Evolutionary conservation across 2,797 vertebrate species (phyloP).

Genomic region (Mastacembelus armatus): DNA sequence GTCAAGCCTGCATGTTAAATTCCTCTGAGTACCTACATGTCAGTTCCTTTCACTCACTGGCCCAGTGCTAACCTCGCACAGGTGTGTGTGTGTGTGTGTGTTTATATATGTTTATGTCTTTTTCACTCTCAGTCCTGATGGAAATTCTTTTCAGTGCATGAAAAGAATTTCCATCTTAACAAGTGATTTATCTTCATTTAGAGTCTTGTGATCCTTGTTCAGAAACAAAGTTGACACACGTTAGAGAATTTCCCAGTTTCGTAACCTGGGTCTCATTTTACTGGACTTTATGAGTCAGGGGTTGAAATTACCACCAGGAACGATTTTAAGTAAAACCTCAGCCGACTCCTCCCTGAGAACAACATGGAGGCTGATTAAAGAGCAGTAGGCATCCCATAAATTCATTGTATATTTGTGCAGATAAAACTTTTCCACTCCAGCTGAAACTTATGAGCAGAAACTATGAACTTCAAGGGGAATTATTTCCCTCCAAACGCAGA

Average conservation of each 20-base stretch:
- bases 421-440: not conserved
- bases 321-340: not conserved
- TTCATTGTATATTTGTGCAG: not conserved
- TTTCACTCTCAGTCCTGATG: no score
- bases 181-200: not conserved
- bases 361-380: not conserved
- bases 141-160: no score
- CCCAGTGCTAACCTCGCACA: conserved; percentile 35
- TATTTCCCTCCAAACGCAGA: not conserved
- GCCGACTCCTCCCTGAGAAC: not conserved
- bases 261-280: not conserved
- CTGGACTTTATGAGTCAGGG: not conserved
- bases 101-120: conserved; percentile 1
- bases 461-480: not conserved
- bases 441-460: not conserved
- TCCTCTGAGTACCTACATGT: conserved; percentile 56
- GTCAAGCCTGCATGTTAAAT: conserved; percentile 45
- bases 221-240: not conserved
- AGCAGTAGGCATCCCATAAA: not conserved
- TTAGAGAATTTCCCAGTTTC: not conserved
- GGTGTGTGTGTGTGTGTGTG: conserved; percentile 24
- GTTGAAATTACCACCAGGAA: not conserved
- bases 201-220: not conserved
- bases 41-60: conserved; percentile 48
- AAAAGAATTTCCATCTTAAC: not conserved